These are phyloP conservation scores for Litoditis marina DNA, from an alignment of 2,888 invertebrate genomes.

Conservation along the genomic window DNA sequence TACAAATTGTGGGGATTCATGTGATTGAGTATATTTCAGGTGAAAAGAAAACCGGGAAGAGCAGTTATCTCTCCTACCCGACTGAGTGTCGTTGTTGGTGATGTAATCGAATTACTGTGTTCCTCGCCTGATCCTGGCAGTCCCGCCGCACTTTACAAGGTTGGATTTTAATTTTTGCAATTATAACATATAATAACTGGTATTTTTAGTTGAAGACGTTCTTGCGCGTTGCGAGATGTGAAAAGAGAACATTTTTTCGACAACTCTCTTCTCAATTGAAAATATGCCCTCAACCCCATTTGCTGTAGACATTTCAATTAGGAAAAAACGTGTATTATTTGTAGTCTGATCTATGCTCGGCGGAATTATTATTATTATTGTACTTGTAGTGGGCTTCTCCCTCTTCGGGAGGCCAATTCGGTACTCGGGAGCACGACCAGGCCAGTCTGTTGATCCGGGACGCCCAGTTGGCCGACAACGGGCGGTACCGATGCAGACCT, in stretches of 20 bases:
- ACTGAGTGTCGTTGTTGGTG: conserved; percentile 75
- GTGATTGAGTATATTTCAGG: conserved; percentile 10
- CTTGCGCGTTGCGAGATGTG: no score
- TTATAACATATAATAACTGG: background rate
- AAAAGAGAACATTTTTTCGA: no score
- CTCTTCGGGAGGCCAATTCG: conserved; percentile 32
- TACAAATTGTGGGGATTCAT: no score
- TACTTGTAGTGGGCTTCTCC: conserved; percentile 30
- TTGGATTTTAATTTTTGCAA: background rate
- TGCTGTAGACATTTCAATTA: no score
- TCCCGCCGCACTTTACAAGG: conserved; percentile 66
- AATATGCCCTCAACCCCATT: no score
- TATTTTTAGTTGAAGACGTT: no score
- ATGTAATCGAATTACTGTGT: conserved; percentile 79
- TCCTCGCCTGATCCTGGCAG: conserved; percentile 76
- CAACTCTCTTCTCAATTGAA: no score
- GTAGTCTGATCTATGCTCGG: no score
- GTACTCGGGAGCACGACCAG: conserved; percentile 34
- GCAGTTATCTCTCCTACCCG: conserved; percentile 62
- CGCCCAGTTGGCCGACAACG: conserved; percentile 79
- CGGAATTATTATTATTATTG: background rate
- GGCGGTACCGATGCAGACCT: conserved; percentile 84
- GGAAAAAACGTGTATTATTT: no score
- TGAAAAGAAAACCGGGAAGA: conserved; percentile 44
- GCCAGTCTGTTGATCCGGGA: conserved; percentile 64